phyloP scores from a whole-genome alignment of 2,797 vertebrate species.

The Sebastiscus albofasciatus region DNA sequence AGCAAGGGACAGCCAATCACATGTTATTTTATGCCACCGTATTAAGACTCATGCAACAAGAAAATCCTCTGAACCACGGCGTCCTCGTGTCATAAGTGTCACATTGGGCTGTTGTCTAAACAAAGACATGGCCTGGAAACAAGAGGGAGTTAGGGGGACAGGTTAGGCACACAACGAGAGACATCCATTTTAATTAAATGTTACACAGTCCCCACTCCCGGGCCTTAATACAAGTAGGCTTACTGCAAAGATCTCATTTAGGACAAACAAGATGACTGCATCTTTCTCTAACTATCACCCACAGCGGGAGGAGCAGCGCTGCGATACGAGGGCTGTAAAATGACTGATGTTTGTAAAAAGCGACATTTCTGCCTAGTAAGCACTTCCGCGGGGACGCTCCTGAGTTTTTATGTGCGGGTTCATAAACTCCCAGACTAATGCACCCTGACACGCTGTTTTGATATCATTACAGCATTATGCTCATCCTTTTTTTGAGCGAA shows the following conservation, averaged over 20 bases:
- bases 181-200: slow-evolving; percentile 86
- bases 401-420: slow-evolving; percentile 94
- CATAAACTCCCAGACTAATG: slow-evolving; percentile 97
- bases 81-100: slow-evolving; percentile 73
- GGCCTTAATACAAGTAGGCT: slow-evolving; percentile 82
- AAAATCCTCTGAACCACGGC: slow-evolving; percentile 68
- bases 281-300: slow-evolving; percentile 83
- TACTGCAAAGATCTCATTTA: slow-evolving; percentile 80
- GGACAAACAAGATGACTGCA: slow-evolving; percentile 85
- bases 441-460: slow-evolving; percentile 99
- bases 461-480: slow-evolving; percentile 99
- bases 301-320: slow-evolving; percentile 61
- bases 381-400: slow-evolving; percentile 91
- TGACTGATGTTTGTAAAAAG: slow-evolving; percentile 90
- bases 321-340: slow-evolving; percentile 81
- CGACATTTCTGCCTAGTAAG: slow-evolving; percentile 97
- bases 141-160: slow-evolving; percentile 79
- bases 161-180: slow-evolving; percentile 79
- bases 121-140: slow-evolving; percentile 81
- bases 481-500: slow-evolving; percentile 99
- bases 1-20: slow-evolving; percentile 68
- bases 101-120: slow-evolving; percentile 78
- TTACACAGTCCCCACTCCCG: slow-evolving; percentile 77
- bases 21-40: slow-evolving; percentile 60
- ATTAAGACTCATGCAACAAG: slow-evolving; percentile 66